phyloP scores from a whole-genome alignment of 1,140 invertebrate genomes.

The Drosophila erecta region DNA sequence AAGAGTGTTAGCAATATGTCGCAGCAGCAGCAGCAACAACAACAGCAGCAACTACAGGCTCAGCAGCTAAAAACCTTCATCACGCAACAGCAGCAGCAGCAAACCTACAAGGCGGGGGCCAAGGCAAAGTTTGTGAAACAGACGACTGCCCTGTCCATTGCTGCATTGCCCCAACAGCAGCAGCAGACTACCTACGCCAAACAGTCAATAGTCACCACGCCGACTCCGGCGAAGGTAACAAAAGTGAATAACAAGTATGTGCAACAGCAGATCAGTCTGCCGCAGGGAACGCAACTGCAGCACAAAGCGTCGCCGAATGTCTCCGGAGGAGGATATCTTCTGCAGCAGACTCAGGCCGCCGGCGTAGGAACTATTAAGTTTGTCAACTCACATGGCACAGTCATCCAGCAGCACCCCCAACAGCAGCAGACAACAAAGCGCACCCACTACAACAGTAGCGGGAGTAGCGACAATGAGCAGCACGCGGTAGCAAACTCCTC shows the following conservation, averaged over 20 bases:
- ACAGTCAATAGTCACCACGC: conserved; percentile 36
- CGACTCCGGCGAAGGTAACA: conserved; percentile 55
- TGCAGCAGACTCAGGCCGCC: conserved; percentile 46
- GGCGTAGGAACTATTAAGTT: conserved; percentile 76
- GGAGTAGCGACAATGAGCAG: conserved; percentile 57
- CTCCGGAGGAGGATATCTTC: conserved; percentile 47
- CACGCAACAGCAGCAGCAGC: conserved; percentile 50
- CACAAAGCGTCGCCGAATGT: conserved; percentile 58
- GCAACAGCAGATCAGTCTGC: conserved; percentile 70
- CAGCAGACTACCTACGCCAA: conserved; percentile 44
- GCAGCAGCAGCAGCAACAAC: conserved; percentile 57
- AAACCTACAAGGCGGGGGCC: conserved; percentile 39
- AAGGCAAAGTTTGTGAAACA: conserved; percentile 79
- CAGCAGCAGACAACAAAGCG: conserved; percentile 49
- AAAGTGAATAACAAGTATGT: conserved; percentile 68
- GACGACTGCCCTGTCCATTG: conserved; percentile 60
- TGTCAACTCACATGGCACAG: conserved; percentile 80
- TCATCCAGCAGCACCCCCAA: conserved; percentile 77
- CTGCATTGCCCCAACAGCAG: conserved; percentile 63
- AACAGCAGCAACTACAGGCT: conserved; percentile 53
- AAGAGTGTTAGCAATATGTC: conserved; percentile 64
- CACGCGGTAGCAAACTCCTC: conserved; percentile 39
- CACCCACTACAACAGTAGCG: conserved; percentile 65
- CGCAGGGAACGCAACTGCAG: conserved; percentile 77
- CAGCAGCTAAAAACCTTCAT: conserved; percentile 73